These are phyloP conservation scores for Columba janthina DNA, from an alignment of 2,113 vertebrate species.

Conservation along the genomic window DNA sequence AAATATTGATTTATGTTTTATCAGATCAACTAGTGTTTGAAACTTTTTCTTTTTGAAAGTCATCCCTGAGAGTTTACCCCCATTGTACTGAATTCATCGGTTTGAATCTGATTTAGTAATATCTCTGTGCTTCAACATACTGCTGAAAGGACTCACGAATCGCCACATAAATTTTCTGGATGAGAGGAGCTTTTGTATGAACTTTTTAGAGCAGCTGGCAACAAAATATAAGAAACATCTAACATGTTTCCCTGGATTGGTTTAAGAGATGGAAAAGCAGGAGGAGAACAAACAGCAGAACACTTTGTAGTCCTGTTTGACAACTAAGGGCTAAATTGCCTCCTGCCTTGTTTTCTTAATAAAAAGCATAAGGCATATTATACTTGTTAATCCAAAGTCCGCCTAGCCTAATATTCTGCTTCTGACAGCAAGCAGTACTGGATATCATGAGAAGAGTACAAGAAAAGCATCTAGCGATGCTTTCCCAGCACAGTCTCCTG, in stretches of 20 bases:
- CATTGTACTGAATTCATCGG: not conserved
- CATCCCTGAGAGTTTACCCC: not conserved
- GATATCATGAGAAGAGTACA: not conserved
- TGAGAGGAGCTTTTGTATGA: not conserved
- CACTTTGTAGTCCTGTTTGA: conserved; percentile 1
- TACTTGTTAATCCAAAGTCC: not conserved
- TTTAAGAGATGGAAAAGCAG: not conserved
- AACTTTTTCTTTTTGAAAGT: not conserved
- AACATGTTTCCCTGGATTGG: not conserved
- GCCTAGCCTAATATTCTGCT: not conserved
- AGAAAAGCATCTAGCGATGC: not conserved
- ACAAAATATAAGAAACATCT: not conserved
- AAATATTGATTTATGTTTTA: not conserved
- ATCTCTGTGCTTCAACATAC: not conserved
- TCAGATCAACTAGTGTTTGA: not conserved
- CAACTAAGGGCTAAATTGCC: not conserved
- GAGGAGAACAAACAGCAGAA: not conserved
- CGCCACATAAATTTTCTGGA: not conserved
- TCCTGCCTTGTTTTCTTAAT: conserved; percentile 13
- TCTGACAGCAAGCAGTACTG: not conserved
- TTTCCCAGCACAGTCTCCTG: not conserved
- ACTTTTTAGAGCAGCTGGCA: not conserved
- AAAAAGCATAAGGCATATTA: not conserved
- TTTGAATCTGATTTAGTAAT: not conserved
- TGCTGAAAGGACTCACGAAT: not conserved